These are phyloP conservation scores for Orthonychiurus folsomi DNA, from an alignment of 2,888 invertebrate species.

Conservation along the genomic window DNA sequence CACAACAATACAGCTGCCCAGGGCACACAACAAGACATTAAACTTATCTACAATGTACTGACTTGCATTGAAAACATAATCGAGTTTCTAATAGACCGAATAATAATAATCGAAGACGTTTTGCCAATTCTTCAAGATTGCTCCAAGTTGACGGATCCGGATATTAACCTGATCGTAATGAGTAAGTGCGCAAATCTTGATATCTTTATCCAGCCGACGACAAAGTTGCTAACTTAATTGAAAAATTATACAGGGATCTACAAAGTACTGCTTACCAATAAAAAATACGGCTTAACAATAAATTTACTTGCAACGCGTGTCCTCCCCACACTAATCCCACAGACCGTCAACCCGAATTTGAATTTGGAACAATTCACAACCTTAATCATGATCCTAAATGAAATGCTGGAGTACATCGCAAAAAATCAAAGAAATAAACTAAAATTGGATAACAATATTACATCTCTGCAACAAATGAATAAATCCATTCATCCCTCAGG, in stretches of 20 bases:
- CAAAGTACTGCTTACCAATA: constrained; percentile 75
- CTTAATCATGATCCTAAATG: constrained; percentile 73
- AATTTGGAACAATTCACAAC: constrained; percentile 72
- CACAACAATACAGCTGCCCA: too few relatives aligned
- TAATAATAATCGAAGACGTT: too few relatives aligned
- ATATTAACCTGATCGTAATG: too few relatives aligned
- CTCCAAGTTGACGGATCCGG: too few relatives aligned
- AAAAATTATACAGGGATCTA: constrained; percentile 85
- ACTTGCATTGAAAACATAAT: too few relatives aligned
- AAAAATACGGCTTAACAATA: constrained; percentile 79
- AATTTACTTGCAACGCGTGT: constrained; percentile 88
- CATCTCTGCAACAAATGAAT: constrained; percentile 44
- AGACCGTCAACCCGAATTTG: constrained; percentile 78
- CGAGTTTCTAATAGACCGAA: too few relatives aligned
- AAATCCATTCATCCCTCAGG: neutral
- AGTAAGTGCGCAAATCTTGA: too few relatives aligned
- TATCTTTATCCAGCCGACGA: too few relatives aligned
- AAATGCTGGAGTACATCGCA: constrained; percentile 85
- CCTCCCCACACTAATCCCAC: constrained; percentile 79
- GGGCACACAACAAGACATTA: too few relatives aligned
- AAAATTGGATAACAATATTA: constrained; percentile 77
- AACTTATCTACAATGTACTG: too few relatives aligned
- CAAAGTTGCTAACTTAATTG: too few relatives aligned
- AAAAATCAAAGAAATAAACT: constrained; percentile 72
- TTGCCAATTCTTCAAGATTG: too few relatives aligned